A percentile compares a stretch with the other conserved stretches of the same genome.
Conservation (phyloP, 2,797 vertebrate species). For the Dendrocincla tyrannina region DNA sequence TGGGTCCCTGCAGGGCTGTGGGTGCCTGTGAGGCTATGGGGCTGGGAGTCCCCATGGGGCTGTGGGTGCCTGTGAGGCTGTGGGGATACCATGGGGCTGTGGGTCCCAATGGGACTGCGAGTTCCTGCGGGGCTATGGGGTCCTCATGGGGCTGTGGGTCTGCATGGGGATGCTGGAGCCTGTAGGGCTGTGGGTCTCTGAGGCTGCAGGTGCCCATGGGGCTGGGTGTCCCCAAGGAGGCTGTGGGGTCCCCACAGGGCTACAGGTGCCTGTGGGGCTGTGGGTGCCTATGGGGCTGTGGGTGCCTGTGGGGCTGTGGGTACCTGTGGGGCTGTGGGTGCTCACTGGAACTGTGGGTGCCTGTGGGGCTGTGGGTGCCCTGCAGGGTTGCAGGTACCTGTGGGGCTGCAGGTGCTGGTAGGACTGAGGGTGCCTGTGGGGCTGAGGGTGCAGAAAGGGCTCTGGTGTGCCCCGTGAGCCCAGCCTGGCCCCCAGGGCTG, state of each 20-base stretch:
- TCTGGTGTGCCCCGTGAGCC: background rate
- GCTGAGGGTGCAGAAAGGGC: background rate
- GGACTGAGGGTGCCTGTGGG: background rate
- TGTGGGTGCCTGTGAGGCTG: background rate
- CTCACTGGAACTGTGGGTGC: background rate
- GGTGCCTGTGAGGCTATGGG: background rate
- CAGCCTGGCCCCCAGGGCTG: background rate
- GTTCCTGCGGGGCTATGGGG: background rate
- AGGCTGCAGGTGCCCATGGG: accelerated
- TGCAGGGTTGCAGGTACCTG: background rate
- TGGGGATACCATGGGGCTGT: too few species aligned
- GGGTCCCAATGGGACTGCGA: background rate
- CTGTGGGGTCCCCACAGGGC: background rate
- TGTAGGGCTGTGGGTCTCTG: accelerated
- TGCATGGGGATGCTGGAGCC: background rate
- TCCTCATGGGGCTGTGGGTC: background rate
- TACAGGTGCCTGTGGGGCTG: background rate
- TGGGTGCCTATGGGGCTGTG: background rate
- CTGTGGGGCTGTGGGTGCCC: background rate
- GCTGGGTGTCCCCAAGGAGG: background rate
- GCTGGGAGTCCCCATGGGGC: background rate
- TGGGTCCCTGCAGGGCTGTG: accelerated
- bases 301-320: background rate
- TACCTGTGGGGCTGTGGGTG: background rate
- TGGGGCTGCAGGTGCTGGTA: too few species aligned